Evolutionary conservation across 2,888 invertebrate species (phyloP).

Genomic region (Nycteola revayana): DNA sequence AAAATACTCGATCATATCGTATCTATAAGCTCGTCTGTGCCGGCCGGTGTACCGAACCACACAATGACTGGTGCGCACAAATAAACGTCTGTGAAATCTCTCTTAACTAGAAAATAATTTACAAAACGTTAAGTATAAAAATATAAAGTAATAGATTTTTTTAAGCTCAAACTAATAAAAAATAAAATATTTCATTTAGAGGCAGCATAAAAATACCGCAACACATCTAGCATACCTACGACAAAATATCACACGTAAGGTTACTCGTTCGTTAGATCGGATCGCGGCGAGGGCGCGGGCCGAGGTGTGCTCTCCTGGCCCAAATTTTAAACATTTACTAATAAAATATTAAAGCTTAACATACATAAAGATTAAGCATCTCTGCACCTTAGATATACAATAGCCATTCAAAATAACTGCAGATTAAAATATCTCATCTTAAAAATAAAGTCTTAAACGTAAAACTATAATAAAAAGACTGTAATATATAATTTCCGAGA

Average conservation of each 20-base stretch:
- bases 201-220: conserved; percentile 65
- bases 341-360: conserved; percentile 83
- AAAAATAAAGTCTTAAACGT: conserved; percentile 79
- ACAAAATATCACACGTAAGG: conserved; percentile 76
- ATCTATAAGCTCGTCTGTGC: conserved; percentile 46
- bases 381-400: conserved; percentile 81
- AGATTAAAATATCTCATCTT: conserved; percentile 81
- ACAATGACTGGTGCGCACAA: conserved; percentile 54
- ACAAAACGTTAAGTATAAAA: conserved; percentile 75
- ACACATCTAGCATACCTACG: conserved; percentile 67
- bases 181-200: conserved; percentile 53
- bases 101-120: conserved; percentile 73
- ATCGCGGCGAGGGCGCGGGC: conserved; percentile 39
- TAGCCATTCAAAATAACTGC: conserved; percentile 82
- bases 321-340: conserved; percentile 80
- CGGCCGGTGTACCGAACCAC: conserved; percentile 30
- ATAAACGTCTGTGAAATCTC: conserved; percentile 48
- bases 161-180: conserved; percentile 53
- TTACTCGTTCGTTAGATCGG: conserved; percentile 46
- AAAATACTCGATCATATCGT: conserved; percentile 50
- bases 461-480: conserved; percentile 75
- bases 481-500: conserved; percentile 54
- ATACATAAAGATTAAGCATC: conserved; percentile 82
- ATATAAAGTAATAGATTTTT: conserved; percentile 69
- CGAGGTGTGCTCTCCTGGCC: conserved; percentile 58